Evolutionary conservation across 2,888 invertebrate genomes (phyloP), one percentile per base, ranked within the genome.

Genomic region (Crossocerus cetratus): DNA sequence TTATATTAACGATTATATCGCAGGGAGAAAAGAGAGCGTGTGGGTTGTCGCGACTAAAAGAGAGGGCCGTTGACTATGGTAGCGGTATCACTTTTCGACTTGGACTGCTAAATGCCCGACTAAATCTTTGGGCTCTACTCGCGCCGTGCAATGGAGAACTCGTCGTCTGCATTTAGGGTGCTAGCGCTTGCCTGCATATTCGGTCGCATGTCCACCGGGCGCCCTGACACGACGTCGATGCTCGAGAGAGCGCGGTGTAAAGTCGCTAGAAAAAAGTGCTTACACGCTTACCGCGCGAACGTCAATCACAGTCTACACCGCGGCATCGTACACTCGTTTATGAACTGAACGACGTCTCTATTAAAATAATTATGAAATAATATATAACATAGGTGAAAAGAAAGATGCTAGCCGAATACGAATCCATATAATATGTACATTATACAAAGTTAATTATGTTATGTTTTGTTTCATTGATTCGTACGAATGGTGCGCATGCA

Each of bases 1-100:
- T 88, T 88, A 87, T 86, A 88, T 88, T 88, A 86, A 87, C 88
- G 87, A 89, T 87, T 86, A 86, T 87, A 84, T 87, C 88, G 88
- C 84, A 83, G 80, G 81, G 69, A 71, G 67, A 69, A 77, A 63
- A 73, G 61, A 65, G 69, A 76, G 73, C 72, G 70, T 77, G 74
- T 74, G 62, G 71, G 65, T 74, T 62, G 72, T 81, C 78, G 80
- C 76, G 69, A 32, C 67, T 57, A 42, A 44, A 32, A 65, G 49
- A 67, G 55, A 65, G 43, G 59, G 44, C 65, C 72, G 68, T 71
- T 63, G 55, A 69, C 49, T 65, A 74, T 45, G 54, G 67, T 60
- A 70, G 61, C 68, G 65, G 55, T 43, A 44, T 49, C 59, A 64
- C 64, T 66, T 59, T 21, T 49, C 56, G 62, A 61, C 66, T 75